Conservation (phyloP, 2,113 vertebrate genomes). For the Calyptomena viridis region DNA sequence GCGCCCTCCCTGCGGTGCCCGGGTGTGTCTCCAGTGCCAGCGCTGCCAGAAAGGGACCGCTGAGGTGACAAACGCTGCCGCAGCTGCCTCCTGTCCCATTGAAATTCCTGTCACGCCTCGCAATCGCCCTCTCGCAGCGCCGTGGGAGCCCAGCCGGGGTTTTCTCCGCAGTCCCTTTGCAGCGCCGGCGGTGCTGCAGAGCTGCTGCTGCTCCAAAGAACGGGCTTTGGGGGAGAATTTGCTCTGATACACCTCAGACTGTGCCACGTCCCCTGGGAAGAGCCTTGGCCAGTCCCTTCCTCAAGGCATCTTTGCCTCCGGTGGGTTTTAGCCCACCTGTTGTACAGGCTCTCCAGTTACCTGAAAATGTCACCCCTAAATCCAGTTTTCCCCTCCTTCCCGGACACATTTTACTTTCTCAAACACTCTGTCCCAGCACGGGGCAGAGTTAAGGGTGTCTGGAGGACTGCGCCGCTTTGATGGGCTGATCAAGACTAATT, state of each 20-base stretch:
- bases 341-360: not conserved
- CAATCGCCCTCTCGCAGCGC: rapidly evolving
- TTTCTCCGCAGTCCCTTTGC: not conserved
- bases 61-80: not conserved
- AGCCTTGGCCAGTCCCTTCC: not conserved
- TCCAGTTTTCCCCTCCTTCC: not conserved
- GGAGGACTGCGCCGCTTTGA: not conserved
- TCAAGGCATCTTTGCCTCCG: not conserved
- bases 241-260: not conserved
- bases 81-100: not conserved
- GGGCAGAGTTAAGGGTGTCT: not conserved
- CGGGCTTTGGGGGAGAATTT: not conserved
- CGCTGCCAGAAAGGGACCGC: not conserved
- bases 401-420: not conserved
- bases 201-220: not conserved
- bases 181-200: not conserved
- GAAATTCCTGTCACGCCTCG: not conserved
- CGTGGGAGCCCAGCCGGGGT: not conserved
- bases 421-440: not conserved
- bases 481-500: not conserved
- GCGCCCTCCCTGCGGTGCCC: not conserved
- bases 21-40: not conserved
- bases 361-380: not conserved
- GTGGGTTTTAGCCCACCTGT: not conserved
- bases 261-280: not conserved